Conservation (phyloP, 1,140 invertebrate species). For the Bombus superbus region DNA sequence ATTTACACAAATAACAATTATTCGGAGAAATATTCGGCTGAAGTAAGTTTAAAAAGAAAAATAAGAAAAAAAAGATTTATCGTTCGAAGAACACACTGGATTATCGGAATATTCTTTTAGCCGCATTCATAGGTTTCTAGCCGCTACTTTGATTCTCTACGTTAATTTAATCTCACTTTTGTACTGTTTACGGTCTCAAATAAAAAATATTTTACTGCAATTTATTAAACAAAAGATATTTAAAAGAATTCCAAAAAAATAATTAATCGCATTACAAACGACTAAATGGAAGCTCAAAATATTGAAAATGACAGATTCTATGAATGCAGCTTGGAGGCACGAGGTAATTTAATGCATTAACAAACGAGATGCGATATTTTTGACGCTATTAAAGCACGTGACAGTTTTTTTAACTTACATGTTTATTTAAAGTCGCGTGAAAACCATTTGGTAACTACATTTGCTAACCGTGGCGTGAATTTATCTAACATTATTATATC, state of each 20-base stretch:
- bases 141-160: slow-evolving; percentile 27
- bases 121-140: slow-evolving; percentile 75
- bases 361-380: slow-evolving; percentile 54
- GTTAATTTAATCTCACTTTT: slow-evolving; percentile 23
- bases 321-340: slow-evolving; percentile 72
- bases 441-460: neutral
- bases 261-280: neutral
- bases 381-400: slow-evolving; percentile 7
- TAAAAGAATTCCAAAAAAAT: neutral
- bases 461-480: neutral
- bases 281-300: neutral
- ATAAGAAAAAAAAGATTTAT: slow-evolving; percentile 52
- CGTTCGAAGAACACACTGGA: slow-evolving; percentile 62
- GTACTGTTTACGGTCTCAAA: neutral
- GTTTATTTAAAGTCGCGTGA: neutral
- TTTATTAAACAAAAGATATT: neutral
- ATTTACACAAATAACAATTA: slow-evolving; percentile 75
- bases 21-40: slow-evolving; percentile 67
- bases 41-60: slow-evolving; percentile 58
- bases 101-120: slow-evolving; percentile 62
- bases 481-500: slow-evolving; percentile 1
- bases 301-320: slow-evolving; percentile 62
- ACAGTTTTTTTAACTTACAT: neutral
- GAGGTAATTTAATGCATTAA: slow-evolving; percentile 49
- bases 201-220: neutral